phyloP scores from a whole-genome alignment of 2,113 vertebrate species.

The Heptranchias perlo region DNA sequence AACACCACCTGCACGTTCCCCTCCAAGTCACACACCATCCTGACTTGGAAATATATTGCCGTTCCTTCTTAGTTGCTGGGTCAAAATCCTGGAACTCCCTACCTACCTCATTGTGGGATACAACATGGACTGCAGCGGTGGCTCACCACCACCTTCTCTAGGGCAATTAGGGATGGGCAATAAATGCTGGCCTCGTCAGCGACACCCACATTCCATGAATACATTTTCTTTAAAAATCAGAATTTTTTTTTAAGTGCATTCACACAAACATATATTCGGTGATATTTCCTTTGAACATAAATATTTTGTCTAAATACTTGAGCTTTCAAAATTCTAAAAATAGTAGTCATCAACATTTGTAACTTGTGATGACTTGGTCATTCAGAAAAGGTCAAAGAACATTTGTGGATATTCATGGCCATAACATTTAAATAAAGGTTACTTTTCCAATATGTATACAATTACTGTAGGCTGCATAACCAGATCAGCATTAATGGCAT shows the following conservation, averaged over 20 bases:
- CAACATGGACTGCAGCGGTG: too few species aligned
- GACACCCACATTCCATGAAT: too few species aligned
- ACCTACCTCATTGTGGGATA: too few species aligned
- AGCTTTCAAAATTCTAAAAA: background rate
- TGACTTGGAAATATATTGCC: too few species aligned
- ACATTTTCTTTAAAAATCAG: too few species aligned
- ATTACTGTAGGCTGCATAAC: background rate
- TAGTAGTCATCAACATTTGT: background rate
- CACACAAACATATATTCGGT: background rate
- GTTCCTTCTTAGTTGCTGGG: too few species aligned
- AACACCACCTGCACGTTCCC: too few species aligned
- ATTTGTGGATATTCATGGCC: background rate
- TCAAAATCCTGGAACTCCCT: too few species aligned
- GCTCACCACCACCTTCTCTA: too few species aligned
- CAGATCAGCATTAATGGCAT: background rate
- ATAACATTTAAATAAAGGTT: background rate
- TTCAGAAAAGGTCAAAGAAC: background rate
- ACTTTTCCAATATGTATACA: background rate
- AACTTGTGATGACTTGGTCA: background rate
- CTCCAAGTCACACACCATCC: too few species aligned
- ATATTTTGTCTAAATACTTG: background rate
- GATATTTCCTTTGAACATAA: background rate
- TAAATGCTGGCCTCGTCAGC: too few species aligned
- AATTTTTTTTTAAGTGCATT: background rate
- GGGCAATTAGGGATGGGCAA: too few species aligned